phyloP scores from a whole-genome alignment of 1,140 invertebrate species.

The Pseudomyrmex concolor region DNA sequence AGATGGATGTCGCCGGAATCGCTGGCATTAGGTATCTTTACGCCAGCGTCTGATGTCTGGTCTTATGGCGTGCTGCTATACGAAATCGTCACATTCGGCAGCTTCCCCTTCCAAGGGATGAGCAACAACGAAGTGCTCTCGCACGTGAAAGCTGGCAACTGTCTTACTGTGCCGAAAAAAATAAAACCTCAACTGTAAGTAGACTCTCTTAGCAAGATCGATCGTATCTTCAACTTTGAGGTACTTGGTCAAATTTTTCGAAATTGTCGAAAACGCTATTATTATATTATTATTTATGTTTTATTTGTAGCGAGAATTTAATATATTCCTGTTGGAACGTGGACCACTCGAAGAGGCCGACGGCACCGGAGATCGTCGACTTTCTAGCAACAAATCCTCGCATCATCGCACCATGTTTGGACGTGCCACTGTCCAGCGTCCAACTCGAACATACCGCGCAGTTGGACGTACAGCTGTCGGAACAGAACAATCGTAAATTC shows the following conservation, averaged over 20 bases:
- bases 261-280: too few relatives aligned
- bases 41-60: constrained; percentile 94
- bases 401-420: constrained; percentile 92
- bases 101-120: constrained; percentile 94
- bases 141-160: constrained; percentile 91
- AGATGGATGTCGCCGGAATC: constrained; percentile 97
- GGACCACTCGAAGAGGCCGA: constrained; percentile 89
- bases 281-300: constrained; percentile 3
- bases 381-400: constrained; percentile 91
- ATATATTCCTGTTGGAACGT: constrained; percentile 92
- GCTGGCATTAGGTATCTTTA: constrained; percentile 92
- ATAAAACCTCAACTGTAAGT: constrained; percentile 92
- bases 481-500: constrained; percentile 79
- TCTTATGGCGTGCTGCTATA: constrained; percentile 93
- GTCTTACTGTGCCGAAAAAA: constrained; percentile 89
- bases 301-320: constrained; percentile 87
- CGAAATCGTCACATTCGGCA: constrained; percentile 95
- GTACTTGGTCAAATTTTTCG: not conserved
- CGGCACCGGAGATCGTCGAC: constrained; percentile 91
- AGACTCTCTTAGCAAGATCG: not conserved
- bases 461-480: constrained; percentile 85
- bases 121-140: constrained; percentile 94
- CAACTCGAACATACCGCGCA: constrained; percentile 88
- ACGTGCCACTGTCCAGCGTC: constrained; percentile 90
- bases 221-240: constrained; percentile 2